Conservation (phyloP, 2,113 vertebrate species). For the Corythoichthys haematopterus region DNA sequence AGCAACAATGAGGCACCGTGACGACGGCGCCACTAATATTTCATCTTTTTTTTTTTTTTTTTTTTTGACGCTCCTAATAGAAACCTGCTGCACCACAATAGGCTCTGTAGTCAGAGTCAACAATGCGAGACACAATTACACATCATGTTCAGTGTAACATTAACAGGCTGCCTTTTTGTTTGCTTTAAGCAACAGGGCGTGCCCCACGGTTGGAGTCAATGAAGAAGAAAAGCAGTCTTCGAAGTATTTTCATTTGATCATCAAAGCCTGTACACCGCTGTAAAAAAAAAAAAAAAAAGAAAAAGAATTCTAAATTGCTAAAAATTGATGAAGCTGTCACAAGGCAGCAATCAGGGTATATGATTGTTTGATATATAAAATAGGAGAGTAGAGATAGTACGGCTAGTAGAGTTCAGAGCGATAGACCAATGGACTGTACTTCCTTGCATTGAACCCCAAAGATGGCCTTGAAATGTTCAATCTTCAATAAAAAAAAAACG, state of each 20-base stretch:
- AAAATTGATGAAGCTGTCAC: neutral
- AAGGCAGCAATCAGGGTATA: neutral
- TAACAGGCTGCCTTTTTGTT: slow-evolving; percentile 19
- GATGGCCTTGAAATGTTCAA: too few relatives aligned
- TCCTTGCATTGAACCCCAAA: too few relatives aligned
- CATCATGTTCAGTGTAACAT: neutral
- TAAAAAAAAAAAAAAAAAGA: slow-evolving; percentile 6
- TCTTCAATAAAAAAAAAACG: too few relatives aligned
- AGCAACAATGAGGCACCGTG: slow-evolving; percentile 9
- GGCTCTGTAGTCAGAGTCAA: slow-evolving; percentile 4
- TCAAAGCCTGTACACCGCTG: slow-evolving; percentile 19
- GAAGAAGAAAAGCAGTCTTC: slow-evolving; percentile 12
- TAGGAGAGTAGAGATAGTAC: too few relatives aligned
- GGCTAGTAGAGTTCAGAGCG: too few relatives aligned
- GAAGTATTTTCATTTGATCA: slow-evolving; percentile 19
- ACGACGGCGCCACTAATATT: slow-evolving; percentile 9
- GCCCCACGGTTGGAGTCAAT: slow-evolving; percentile 26
- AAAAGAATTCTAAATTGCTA: neutral
- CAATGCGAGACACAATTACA: slow-evolving; percentile 3
- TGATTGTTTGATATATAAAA: too few relatives aligned
- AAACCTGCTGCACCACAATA: slow-evolving; percentile 10
- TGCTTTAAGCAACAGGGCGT: slow-evolving; percentile 37
- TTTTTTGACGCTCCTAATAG: neutral
- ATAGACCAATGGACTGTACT: too few relatives aligned
- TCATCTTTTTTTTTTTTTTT: slow-evolving; percentile 1